Evolutionary conservation across 2,888 invertebrate genomes (phyloP).

Genomic region (Eueremaeus valkanovi): DNA sequence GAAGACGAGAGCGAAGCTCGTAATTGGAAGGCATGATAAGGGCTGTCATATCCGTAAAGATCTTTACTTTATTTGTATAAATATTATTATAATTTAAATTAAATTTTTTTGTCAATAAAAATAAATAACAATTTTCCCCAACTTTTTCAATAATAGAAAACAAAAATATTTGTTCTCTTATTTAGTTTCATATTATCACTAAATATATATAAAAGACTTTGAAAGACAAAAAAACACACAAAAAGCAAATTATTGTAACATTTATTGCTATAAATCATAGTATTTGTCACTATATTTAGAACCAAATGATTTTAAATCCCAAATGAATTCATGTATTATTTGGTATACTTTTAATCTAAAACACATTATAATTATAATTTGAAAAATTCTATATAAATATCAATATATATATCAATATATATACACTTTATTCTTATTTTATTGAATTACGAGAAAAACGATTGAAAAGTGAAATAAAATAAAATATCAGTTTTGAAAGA

Average conservation of each 20-base stretch:
- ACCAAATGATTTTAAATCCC: neutral
- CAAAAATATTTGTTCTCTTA: neutral
- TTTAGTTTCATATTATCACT: constrained; percentile 20
- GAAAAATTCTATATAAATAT: too few relatives aligned
- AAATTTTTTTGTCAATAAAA: constrained; percentile 1
- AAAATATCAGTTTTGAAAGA: neutral
- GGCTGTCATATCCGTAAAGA: too few relatives aligned
- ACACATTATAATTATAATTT: neutral
- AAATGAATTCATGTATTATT: constrained; percentile 23
- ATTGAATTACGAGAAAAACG: neutral
- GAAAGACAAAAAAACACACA: neutral
- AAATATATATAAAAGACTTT: too few relatives aligned
- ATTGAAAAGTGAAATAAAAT: neutral
- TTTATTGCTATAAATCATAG: constrained; percentile 10
- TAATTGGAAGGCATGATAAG: constrained; percentile 22
- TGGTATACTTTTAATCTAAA: constrained; percentile 4
- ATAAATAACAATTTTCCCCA: neutral
- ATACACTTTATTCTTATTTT: neutral
- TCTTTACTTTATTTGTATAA: too few relatives aligned
- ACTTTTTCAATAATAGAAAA: neutral
- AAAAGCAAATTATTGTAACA: constrained; percentile 26
- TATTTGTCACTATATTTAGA: constrained; percentile 29
- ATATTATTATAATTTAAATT: too few relatives aligned
- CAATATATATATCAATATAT: neutral
- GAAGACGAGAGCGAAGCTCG: constrained; percentile 30